Percentiles rank a stretch among this genome's conserved stretches.
These are phyloP conservation scores for Potorous gilbertii DNA, from an alignment of 2,797 vertebrate species.

Conservation along the genomic window DNA sequence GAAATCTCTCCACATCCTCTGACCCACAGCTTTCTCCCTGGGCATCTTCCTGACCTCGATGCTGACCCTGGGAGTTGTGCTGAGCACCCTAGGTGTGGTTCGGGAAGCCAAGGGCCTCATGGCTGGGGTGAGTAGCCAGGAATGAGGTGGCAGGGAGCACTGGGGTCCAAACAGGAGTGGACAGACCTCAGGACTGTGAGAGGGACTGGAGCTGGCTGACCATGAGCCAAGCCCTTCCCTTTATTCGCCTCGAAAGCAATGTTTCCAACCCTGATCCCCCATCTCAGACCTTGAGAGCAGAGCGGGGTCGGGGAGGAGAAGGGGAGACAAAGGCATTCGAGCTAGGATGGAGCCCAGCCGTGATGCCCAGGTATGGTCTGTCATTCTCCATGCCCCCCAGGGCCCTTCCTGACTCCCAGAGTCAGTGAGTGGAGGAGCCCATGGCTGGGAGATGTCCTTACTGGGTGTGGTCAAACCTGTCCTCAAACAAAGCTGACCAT, in stretches of 20 bases:
- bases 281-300: not conserved
- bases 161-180: too few species aligned
- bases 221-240: too few species aligned
- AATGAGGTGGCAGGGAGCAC: not conserved
- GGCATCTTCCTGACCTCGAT: slow-evolving; percentile 81
- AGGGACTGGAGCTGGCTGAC: not conserved
- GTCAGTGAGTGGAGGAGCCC: too few species aligned
- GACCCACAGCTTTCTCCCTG: slow-evolving; percentile 77
- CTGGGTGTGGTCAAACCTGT: not conserved
- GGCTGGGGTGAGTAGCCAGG: slow-evolving; percentile 80
- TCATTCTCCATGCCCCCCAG: not conserved
- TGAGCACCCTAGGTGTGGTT: slow-evolving; percentile 74
- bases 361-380: not conserved
- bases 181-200: not conserved
- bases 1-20: not conserved
- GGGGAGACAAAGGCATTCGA: too few species aligned
- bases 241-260: not conserved
- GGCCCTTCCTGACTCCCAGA: not conserved
- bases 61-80: slow-evolving; percentile 79
- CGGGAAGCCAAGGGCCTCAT: slow-evolving; percentile 82
- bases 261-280: not conserved
- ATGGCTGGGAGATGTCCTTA: accelerated
- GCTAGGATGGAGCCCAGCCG: not conserved
- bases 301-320: not conserved
- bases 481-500: too few species aligned